These are phyloP conservation scores for Hetaerina titia DNA, from an alignment of 2,888 invertebrate genomes.

Conservation along the genomic window DNA sequence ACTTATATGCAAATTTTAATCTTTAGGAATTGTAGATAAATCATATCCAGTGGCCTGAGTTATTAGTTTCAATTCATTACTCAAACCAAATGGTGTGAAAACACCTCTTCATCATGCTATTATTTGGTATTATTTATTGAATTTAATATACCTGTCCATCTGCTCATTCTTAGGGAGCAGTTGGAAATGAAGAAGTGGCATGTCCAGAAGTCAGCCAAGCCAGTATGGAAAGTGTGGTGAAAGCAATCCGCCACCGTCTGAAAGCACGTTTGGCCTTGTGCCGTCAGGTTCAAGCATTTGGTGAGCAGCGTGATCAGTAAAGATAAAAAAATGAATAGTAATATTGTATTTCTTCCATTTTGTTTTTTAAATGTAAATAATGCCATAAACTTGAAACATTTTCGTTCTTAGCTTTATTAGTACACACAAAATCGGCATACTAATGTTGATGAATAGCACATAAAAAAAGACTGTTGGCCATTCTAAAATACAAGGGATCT, in stretches of 20 bases:
- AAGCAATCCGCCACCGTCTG: conserved; percentile 86
- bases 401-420: background rate
- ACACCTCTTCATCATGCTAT: no score
- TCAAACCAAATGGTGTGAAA: no score
- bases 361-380: background rate
- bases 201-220: conserved; percentile 79
- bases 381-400: background rate
- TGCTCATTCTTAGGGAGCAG: conserved; percentile 27
- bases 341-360: background rate
- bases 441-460: background rate
- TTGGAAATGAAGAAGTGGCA: conserved; percentile 70
- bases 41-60: no score
- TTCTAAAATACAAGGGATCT: background rate
- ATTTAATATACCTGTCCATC: no score
- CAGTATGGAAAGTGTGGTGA: conserved; percentile 87
- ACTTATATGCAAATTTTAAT: no score
- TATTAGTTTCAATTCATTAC: no score
- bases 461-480: background rate
- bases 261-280: conserved; percentile 87
- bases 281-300: conserved; percentile 85
- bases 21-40: no score
- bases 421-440: background rate
- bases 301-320: conserved; percentile 75
- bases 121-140: no score
- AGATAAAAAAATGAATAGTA: background rate